Evolutionary conservation across 92 coral and sea anemone genomes (phyloP).

Genomic region (Scolanthus callimorphus): DNA sequence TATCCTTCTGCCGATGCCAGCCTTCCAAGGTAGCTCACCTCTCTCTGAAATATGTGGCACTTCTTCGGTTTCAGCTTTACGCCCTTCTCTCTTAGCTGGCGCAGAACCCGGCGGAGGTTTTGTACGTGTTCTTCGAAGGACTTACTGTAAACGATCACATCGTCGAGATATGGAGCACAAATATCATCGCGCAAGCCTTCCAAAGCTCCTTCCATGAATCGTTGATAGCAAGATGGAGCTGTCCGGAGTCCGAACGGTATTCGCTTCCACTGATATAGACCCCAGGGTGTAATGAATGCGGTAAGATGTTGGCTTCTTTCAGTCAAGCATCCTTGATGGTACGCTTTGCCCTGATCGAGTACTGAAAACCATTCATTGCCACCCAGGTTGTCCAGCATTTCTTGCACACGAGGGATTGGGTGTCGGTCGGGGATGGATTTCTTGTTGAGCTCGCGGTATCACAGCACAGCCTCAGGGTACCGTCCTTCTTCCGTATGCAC

Average conservation of each 20-base stretch:
- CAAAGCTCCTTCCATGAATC: slow-evolving; percentile 12
- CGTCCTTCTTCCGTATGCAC: not conserved
- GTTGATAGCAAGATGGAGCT: slow-evolving; percentile 2
- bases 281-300: slow-evolving; percentile 59
- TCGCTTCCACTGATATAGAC: slow-evolving; percentile 55
- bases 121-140: slow-evolving; percentile 16
- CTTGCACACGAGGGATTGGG: slow-evolving; percentile 63
- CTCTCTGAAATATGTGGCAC: slow-evolving; percentile 19
- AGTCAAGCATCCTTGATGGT: slow-evolving; percentile 56
- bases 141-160: slow-evolving; percentile 7
- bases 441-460: not conserved
- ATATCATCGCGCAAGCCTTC: slow-evolving; percentile 11
- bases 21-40: slow-evolving; percentile 29
- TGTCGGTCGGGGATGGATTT: slow-evolving; percentile 14
- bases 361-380: slow-evolving; percentile 74
- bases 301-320: slow-evolving; percentile 42
- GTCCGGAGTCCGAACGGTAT: slow-evolving; percentile 48
- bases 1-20: slow-evolving; percentile 14
- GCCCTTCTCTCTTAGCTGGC: slow-evolving; percentile 9
- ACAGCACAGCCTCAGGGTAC: not conserved
- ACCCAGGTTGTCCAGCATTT: slow-evolving; percentile 58
- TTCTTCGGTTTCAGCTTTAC: slow-evolving; percentile 22
- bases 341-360: slow-evolving; percentile 65
- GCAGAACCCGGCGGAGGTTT: slow-evolving; percentile 14
- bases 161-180: slow-evolving; percentile 12